These are phyloP conservation scores for Cacatua alba DNA, from an alignment of 2,113 vertebrate species.

Conservation along the genomic window DNA sequence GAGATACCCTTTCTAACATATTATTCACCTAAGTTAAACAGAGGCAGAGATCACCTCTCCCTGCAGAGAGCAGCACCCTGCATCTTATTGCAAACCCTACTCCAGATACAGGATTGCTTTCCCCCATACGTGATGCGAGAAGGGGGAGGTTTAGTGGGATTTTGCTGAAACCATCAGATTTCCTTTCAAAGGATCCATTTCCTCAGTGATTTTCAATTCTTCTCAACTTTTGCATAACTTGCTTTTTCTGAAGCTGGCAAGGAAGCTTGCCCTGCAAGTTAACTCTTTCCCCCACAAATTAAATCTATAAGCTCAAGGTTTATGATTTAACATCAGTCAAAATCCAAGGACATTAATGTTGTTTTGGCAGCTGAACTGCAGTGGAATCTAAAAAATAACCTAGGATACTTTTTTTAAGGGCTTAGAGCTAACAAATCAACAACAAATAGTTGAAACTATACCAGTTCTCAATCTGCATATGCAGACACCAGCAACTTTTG, in stretches of 20 bases:
- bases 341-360: not conserved
- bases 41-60: not conserved
- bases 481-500: not conserved
- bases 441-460: not conserved
- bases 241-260: not conserved
- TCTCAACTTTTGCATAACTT: not conserved
- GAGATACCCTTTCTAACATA: not conserved
- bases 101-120: accelerated
- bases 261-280: not conserved
- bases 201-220: slow-evolving; percentile 23
- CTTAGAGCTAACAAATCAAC: not conserved
- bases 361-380: not conserved
- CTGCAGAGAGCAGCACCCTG: not conserved
- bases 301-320: not conserved
- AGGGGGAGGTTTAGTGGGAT: not conserved
- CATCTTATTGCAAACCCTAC: not conserved
- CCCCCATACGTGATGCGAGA: accelerated
- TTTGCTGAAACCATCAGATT: not conserved
- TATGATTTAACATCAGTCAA: not conserved
- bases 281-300: not conserved
- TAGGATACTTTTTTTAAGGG: not conserved
- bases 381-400: not conserved
- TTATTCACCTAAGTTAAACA: not conserved
- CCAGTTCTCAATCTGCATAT: not conserved
- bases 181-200: not conserved